Evolutionary conservation across 1,140 invertebrate species (phyloP).

Genomic region (Drosophila ogumai): DNA sequence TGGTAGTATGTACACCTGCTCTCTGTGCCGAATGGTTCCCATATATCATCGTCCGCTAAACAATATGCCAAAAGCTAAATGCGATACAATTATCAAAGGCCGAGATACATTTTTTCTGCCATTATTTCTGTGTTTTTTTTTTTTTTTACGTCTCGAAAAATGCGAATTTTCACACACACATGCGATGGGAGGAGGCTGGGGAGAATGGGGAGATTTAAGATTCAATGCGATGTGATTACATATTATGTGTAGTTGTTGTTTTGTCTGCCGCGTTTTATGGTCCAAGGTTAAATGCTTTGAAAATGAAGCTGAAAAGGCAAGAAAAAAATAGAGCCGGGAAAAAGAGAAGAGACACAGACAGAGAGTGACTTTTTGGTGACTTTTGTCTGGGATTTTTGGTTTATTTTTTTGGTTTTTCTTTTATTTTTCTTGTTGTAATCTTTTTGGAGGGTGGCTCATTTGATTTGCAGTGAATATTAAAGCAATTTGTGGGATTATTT

Average conservation of each 20-base stretch:
- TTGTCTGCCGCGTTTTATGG: conserved; percentile 82
- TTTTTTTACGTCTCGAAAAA: conserved; percentile 46
- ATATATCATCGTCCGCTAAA: conserved; percentile 72
- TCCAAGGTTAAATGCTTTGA: conserved; percentile 84
- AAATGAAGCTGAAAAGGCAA: conserved; percentile 56
- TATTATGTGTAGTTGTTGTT: conserved; percentile 61
- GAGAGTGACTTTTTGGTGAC: conserved; percentile 63
- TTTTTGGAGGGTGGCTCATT: conserved; percentile 71
- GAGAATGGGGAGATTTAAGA: conserved; percentile 51
- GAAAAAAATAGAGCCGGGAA: conserved; percentile 33
- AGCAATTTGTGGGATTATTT: conserved; percentile 84
- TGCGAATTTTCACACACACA: conserved; percentile 80
- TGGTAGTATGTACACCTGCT: conserved; percentile 43
- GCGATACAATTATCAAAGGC: conserved; percentile 75
- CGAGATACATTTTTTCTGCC: conserved; percentile 53
- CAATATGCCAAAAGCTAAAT: conserved; percentile 79
- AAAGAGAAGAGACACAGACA: conserved; percentile 17
- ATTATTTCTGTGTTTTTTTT: conserved; percentile 5
- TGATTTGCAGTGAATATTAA: conserved; percentile 84
- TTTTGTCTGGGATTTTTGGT: conserved; percentile 67
- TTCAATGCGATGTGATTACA: conserved; percentile 82
- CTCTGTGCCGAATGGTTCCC: conserved; percentile 37
- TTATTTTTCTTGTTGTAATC: conserved; percentile 24
- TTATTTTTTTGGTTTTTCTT: conserved; percentile 3
- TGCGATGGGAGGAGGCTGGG: conserved; percentile 18